A percentile compares a stretch with the other conserved stretches of the same genome.
These are phyloP conservation scores for Epinotia demarniana DNA, from an alignment of 2,888 invertebrate species.

Conservation along the genomic window DNA sequence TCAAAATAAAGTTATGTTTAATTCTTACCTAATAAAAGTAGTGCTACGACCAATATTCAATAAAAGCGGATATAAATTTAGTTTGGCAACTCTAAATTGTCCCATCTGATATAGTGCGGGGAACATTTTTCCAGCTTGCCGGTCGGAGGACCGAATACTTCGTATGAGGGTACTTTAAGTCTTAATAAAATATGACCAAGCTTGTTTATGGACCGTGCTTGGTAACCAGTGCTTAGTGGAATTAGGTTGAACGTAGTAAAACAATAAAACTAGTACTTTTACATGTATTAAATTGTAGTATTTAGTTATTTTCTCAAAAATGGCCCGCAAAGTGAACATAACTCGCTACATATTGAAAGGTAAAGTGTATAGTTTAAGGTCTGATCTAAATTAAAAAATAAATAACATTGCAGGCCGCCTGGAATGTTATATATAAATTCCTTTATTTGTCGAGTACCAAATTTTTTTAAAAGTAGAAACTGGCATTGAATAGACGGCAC, in stretches of 20 bases:
- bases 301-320: too few species aligned
- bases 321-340: too few species aligned
- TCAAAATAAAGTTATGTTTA: background rate
- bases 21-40: background rate
- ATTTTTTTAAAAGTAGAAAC: too few species aligned
- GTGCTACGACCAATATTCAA: conserved; percentile 48
- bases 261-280: background rate
- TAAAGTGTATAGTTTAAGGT: too few species aligned
- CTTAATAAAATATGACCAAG: conserved; percentile 64
- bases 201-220: conserved; percentile 46
- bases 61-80: conserved; percentile 54
- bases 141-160: conserved; percentile 46
- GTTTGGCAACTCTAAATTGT: conserved; percentile 52
- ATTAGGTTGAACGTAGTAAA: conserved; percentile 30
- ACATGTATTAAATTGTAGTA: background rate
- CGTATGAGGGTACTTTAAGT: conserved; percentile 57
- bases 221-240: conserved; percentile 37
- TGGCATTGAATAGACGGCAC: too few species aligned
- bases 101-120: conserved; percentile 54
- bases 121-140: conserved; percentile 55
- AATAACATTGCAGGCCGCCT: too few species aligned
- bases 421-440: too few species aligned
- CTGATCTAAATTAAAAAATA: too few species aligned
- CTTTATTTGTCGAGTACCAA: too few species aligned
- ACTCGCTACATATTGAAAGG: too few species aligned